Evolutionary conservation across 2,888 invertebrate species (phyloP), one percentile per base, ranked within the genome.

Genomic region (Parnassius mnemosyne): DNA sequence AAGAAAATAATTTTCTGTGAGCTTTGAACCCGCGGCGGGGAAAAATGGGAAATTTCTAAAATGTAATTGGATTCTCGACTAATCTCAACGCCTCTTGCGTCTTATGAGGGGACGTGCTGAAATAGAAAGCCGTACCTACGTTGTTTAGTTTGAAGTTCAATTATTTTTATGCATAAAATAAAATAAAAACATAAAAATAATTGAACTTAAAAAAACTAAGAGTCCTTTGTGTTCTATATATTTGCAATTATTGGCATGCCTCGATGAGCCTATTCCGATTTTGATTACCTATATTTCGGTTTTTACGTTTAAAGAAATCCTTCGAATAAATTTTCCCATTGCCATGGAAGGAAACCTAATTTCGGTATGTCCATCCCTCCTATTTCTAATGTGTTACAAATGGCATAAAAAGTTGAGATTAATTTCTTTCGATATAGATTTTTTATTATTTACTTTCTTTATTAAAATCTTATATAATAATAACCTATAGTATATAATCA

Each of bases 1-100:
- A 81, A 80, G 86, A 87, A 89, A 90, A 91, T 90, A 85, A 90
- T 90, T 91, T 89, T 86, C 89, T 76, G 75, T 85, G 87, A 89
- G 88, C 89, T 89, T 85, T 89, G 89, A 89, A 87, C 89, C 84
- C 80, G 81, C 82, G 80, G 78, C 79, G 81, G 80, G 83, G 83
- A 87, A 88, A 89, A 88, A 86, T 85, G 82, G 80, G 84, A 88
- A 84, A 85, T 88, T 87, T 85, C 74, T 84, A 84, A 89, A 89
- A 87, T 84, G 85, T 89, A 89, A 91, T 91, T 90, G 89, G 89
- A 89, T 90, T 90, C 84, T 77, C 77, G 79, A 85, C 83, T 87
- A 86, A 87, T 88, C 89, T 84, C 83, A 71, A 84, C 89, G 85
- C 86, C 85, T 87, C 81, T 75, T 75, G 77, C 77, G 73, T 81